Base-by-base conservation (phyloP, 2,113 vertebrate genomes). In the Anguilla rostrata region DNA sequence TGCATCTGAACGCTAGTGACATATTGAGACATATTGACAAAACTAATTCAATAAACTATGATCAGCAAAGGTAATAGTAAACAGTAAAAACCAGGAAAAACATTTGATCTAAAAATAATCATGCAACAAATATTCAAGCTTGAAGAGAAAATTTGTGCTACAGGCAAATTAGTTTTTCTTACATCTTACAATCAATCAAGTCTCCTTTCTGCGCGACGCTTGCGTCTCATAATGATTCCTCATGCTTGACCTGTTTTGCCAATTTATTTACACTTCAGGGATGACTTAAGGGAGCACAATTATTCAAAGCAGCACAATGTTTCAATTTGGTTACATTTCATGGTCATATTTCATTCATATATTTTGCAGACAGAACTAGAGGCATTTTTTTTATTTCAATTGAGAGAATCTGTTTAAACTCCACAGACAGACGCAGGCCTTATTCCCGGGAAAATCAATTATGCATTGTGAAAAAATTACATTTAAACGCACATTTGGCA, bases 221-320 rank as follows among this genome's bases (percentile, higher is more conserved):
- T 5, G 80, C 46, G 49, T n/a, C 7, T 6, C 43, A 78, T 78
- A 53, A 53, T 12, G 18, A 22, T 5, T 41, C 49, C 81, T 79
- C 49, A 83, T 29, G 86, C 86, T 20, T 87, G 82, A 87, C 81
- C 49, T 39, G 39, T 83, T 81, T 56, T 39, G 41, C 84, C 66
- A 83, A 86, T 83, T 83, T 22, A 26, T 34, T 39, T 18, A 20
- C 71, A 78, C 46, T 56, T 57, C 12, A 60, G 26, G 75, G 84
- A 40, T 49, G 46, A 18, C 66, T 41, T 11, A 71, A 71, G 86
- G 43, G 34, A 57, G 78, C 26, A 60, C 29, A 41, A 22, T 83
- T 46, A 83, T 81, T 81, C n/a, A 49, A 81, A 66, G 63, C 16
- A 57, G 14, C 46, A 41, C n/a, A 3, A 14, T 79, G 34, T 78